These are phyloP conservation scores for Agelas oroides DNA, from an alignment of 37 sponge, comb jelly and placozoan genomes.

Conservation along the genomic window DNA sequence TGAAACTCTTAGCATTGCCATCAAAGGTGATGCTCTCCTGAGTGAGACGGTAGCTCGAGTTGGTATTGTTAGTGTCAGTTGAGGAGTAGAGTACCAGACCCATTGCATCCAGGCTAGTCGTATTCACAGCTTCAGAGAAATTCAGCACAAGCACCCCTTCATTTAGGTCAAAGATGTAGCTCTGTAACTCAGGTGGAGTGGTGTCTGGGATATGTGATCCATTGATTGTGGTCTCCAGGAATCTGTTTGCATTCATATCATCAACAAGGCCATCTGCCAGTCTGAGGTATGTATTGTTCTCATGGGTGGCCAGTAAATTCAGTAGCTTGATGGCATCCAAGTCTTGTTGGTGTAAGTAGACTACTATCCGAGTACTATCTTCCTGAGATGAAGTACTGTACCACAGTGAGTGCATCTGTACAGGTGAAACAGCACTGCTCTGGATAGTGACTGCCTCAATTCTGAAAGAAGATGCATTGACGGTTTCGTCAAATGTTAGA, in stretches of 20 bases:
- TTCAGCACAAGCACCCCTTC: slow-evolving; percentile 56
- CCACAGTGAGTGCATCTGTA: slow-evolving; percentile 39
- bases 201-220: slow-evolving; percentile 54
- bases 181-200: slow-evolving; percentile 64
- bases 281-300: slow-evolving; percentile 64
- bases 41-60: slow-evolving; percentile 47
- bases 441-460: slow-evolving; percentile 45
- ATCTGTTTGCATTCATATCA: slow-evolving; percentile 71
- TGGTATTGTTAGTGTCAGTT: slow-evolving; percentile 11
- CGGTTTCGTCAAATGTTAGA: slow-evolving; percentile 83
- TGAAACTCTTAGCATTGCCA: slow-evolving; percentile 52
- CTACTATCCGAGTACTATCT: slow-evolving; percentile 47
- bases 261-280: slow-evolving; percentile 24
- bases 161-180: slow-evolving; percentile 72
- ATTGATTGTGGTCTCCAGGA: neutral
- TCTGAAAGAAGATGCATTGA: slow-evolving; percentile 73
- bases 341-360: slow-evolving; percentile 62
- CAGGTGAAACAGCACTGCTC: slow-evolving; percentile 43
- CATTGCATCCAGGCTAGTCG: slow-evolving; percentile 47
- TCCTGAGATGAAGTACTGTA: slow-evolving; percentile 50
- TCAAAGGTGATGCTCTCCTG: slow-evolving; percentile 35
- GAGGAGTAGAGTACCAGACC: slow-evolving; percentile 56
- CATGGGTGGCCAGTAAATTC: slow-evolving; percentile 49
- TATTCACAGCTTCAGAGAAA: slow-evolving; percentile 81
- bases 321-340: slow-evolving; percentile 74